These are phyloP conservation scores for Zoanthus solanderi DNA, from an alignment of 92 coral and sea anemone species.

Conservation along the genomic window DNA sequence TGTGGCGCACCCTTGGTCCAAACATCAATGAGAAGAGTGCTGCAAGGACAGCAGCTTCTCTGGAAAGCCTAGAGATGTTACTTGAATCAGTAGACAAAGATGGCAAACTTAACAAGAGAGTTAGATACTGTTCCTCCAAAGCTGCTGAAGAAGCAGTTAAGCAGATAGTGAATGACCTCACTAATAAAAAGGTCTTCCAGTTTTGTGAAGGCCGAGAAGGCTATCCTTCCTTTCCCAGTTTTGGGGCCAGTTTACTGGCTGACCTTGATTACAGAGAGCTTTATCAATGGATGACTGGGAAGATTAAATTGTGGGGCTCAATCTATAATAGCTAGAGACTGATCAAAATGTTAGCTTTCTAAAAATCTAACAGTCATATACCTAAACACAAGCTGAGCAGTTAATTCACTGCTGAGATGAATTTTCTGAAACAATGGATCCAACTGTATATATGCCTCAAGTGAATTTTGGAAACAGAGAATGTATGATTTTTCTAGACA, in stretches of 20 bases:
- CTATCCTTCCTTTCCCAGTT: slow-evolving; percentile 62
- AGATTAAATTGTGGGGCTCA: slow-evolving; percentile 59
- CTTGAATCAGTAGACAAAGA: slow-evolving; percentile 43
- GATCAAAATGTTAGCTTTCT: not conserved
- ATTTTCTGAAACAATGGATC: not conserved
- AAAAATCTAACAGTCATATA: not conserved
- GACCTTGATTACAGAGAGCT: slow-evolving; percentile 69
- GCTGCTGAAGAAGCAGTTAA: slow-evolving; percentile 48
- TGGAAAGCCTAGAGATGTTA: slow-evolving; percentile 27
- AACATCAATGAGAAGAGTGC: slow-evolving; percentile 61
- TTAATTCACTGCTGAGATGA: not conserved
- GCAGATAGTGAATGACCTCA: slow-evolving; percentile 49
- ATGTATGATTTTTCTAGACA: not conserved
- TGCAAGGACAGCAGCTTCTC: slow-evolving; percentile 38
- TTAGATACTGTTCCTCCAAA: slow-evolving; percentile 28
- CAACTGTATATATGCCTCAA: slow-evolving; percentile 3
- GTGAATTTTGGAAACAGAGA: not conserved
- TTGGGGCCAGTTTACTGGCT: slow-evolving; percentile 27
- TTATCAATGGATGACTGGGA: slow-evolving; percentile 66
- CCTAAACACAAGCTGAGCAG: slow-evolving; percentile 6
- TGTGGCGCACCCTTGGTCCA: slow-evolving; percentile 68
- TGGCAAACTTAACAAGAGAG: slow-evolving; percentile 8
- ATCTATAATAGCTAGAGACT: slow-evolving; percentile 38
- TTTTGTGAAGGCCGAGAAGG: slow-evolving; percentile 52
- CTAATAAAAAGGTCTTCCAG: slow-evolving; percentile 34